Evolutionary conservation across 2,888 invertebrate genomes (phyloP).

Genomic region (Brachyopa scutellaris): DNA sequence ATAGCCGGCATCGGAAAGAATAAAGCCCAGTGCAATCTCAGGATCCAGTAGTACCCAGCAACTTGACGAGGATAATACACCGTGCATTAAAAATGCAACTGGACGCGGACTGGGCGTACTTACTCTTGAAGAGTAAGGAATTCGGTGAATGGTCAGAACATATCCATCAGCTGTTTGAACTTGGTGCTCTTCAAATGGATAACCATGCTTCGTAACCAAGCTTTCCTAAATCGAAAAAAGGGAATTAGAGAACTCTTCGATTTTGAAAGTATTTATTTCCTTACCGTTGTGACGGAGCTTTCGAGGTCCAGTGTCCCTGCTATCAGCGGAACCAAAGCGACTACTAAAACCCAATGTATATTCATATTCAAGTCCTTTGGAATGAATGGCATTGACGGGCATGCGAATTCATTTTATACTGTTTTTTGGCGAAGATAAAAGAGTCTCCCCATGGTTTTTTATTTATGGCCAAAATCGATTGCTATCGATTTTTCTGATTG

Average conservation of each 20-base stretch:
- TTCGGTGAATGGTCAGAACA: constrained; percentile 77
- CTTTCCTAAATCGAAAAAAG: neutral
- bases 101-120: constrained; percentile 62
- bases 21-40: constrained; percentile 74
- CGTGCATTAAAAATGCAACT: constrained; percentile 77
- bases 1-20: constrained; percentile 77
- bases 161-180: constrained; percentile 82
- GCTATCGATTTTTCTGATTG: neutral
- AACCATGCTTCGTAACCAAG: too few relatives aligned
- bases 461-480: neutral
- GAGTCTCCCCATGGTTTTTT: too few relatives aligned
- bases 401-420: too few relatives aligned
- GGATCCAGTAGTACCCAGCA: constrained; percentile 77
- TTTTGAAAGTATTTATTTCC: constrained; percentile 17
- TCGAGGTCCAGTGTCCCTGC: constrained; percentile 24
- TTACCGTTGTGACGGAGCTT: constrained; percentile 76
- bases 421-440: neutral
- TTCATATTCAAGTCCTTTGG: constrained; percentile 30
- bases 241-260: neutral
- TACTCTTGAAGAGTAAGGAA: constrained; percentile 76
- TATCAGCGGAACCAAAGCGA: constrained; percentile 9
- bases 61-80: constrained; percentile 77
- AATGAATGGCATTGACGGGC: neutral
- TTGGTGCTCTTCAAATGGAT: constrained; percentile 83
- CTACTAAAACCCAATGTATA: constrained; percentile 4